Conservation (phyloP, 1,140 invertebrate genomes). For the Drosophila parabipectinata region DNA sequence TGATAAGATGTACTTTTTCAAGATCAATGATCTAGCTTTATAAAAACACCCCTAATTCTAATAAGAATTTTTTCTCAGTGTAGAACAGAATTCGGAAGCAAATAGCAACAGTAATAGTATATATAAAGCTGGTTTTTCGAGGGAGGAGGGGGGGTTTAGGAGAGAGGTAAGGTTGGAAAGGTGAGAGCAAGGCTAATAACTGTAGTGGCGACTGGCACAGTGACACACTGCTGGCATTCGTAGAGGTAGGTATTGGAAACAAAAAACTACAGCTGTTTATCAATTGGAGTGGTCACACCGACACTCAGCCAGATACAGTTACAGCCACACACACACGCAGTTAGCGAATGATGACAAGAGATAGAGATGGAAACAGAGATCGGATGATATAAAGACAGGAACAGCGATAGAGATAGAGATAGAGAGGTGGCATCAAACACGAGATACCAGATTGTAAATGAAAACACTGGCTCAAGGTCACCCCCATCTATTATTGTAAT, state of each 20-base stretch:
- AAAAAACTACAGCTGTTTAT: slow-evolving; percentile 44
- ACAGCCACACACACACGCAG: slow-evolving; percentile 7
- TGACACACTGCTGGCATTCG: slow-evolving; percentile 42
- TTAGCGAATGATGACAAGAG: slow-evolving; percentile 7
- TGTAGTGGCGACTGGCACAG: slow-evolving; percentile 31
- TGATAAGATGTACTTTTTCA: background rate
- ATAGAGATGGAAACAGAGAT: slow-evolving; percentile 6
- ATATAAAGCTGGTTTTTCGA: background rate
- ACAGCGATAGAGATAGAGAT: background rate
- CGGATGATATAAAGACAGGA: background rate
- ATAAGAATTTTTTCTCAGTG: slow-evolving; percentile 15
- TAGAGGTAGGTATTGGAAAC: background rate
- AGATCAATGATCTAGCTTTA: slow-evolving; percentile 22
- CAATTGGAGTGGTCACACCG: slow-evolving; percentile 29
- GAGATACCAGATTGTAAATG: slow-evolving; percentile 68
- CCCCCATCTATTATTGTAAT: slow-evolving; percentile 31
- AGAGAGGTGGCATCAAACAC: slow-evolving; percentile 14
- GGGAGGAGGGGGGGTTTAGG: background rate
- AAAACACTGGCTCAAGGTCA: slow-evolving; percentile 68
- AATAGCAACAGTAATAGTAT: slow-evolving; percentile 22
- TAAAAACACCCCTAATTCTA: background rate
- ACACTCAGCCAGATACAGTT: background rate
- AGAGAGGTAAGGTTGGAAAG: background rate
- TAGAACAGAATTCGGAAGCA: slow-evolving; percentile 43
- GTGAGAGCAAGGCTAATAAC: slow-evolving; percentile 39